phyloP scores from a whole-genome alignment of 2,888 invertebrate genomes.

The Drosophila paranaensis region DNA sequence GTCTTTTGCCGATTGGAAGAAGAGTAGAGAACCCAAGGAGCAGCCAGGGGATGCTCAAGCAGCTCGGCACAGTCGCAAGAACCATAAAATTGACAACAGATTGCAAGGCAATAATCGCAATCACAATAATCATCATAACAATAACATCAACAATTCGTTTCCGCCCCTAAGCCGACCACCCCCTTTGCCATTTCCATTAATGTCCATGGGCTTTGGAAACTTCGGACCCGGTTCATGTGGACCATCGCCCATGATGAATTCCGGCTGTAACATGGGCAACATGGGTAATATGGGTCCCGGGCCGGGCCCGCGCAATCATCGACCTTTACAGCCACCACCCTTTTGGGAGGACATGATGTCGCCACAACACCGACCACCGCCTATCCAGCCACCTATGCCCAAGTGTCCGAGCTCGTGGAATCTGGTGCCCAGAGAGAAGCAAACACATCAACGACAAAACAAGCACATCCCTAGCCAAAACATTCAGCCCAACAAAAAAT shows the following conservation, averaged over 20 bases:
- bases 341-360: conserved; percentile 76
- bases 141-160: conserved; percentile 32
- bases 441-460: conserved; percentile 14
- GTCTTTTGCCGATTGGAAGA: conserved; percentile 77
- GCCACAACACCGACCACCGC: conserved; percentile 58
- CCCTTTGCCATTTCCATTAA: conserved; percentile 57
- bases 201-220: conserved; percentile 57
- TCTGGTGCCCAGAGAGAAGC: conserved; percentile 62
- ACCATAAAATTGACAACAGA: conserved; percentile 31
- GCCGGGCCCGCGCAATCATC: conserved; percentile 28
- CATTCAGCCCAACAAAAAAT: conserved; percentile 15
- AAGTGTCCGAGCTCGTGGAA: conserved; percentile 70
- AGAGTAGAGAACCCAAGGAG: conserved; percentile 56
- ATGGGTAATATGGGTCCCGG: conserved; percentile 24
- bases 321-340: conserved; percentile 68
- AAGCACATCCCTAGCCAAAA: conserved; percentile 21
- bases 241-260: conserved; percentile 36
- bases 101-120: conserved; percentile 21
- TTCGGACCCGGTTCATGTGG: conserved; percentile 51
- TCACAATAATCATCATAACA: conserved; percentile 40
- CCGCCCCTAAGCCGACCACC: conserved; percentile 58
- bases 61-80: conserved; percentile 28
- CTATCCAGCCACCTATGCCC: conserved; percentile 72
- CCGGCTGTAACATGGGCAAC: conserved; percentile 24
- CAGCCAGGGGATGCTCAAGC: conserved; percentile 14